Base-by-base conservation (phyloP, 2,888 invertebrate species). In the Cephus pulcher region DNA sequence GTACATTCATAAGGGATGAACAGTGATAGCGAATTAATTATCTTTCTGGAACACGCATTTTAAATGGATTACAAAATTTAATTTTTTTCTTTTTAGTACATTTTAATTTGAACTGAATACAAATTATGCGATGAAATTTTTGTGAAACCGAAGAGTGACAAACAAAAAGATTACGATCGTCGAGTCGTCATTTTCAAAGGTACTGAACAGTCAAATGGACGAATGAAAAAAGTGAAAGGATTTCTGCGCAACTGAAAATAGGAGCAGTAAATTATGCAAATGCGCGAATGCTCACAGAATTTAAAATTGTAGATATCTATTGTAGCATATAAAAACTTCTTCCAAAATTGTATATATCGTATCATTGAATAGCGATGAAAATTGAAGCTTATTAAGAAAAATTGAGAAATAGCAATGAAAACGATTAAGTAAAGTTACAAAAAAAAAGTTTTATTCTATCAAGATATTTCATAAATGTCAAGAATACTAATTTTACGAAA, bases 211-310 rank as follows among this genome's bases (percentile, higher is more conserved):
- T 56, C 56, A 56, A 56, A 23, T 9, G 23, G 23, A 56, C 23
- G 56, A 56, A 4, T 71, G 71, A 71, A 71, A 71, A 71, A 71
- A 71, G 71, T 71, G 71, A 71, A 71, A 71, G 71, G 32, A 71
- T 71, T 32, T 71, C 6, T 71, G 33, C 71, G 30, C 33, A 71
- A 33, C 71, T 33, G 71, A 71, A 71, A 71, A 71, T 71, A 71
- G 32, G 71, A 71, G 71, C 71, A 71, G 4, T n/a, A 33, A 32
- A 71, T 71, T 71, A 71, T 71, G 71, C 71, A 30, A 71, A 71
- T 71, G 4, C 12, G 32, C 1, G 56, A 56, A 56, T 56, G 56
- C 9, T 23, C 2, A 23, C 56, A 56, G 56, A 56, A 56, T 56
- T 56, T 23, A 56, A 56, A 56, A 56, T 56, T 56, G 56, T 23